These are phyloP conservation scores for Todiramphus saurophagus DNA, from an alignment of 2,113 vertebrate species.

Conservation along the genomic window DNA sequence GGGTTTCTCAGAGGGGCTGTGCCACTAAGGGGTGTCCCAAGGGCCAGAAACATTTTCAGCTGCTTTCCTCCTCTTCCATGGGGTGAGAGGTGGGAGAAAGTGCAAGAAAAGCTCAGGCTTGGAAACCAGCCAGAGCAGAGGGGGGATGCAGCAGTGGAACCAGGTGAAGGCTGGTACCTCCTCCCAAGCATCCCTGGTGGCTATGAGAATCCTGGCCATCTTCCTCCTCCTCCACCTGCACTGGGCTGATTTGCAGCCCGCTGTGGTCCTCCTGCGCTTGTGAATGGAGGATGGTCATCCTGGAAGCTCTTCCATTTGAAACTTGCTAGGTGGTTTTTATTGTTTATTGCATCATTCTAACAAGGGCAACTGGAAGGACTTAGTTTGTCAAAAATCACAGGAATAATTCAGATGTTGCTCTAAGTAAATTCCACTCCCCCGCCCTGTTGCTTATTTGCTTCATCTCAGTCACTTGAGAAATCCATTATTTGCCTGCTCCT, in stretches of 20 bases:
- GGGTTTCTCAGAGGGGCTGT: neutral
- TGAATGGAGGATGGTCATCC: neutral
- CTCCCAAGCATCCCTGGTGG: neutral
- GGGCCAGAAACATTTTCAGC: neutral
- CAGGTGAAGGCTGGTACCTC: neutral
- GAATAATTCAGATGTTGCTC: neutral
- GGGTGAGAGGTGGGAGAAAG: neutral
- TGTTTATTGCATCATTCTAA: neutral
- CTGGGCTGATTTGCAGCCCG: neutral
- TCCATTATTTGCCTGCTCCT: neutral
- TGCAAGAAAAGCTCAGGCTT: neutral
- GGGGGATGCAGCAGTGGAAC: neutral
- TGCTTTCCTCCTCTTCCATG: neutral
- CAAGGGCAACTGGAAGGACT: neutral
- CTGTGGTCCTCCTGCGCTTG: neutral
- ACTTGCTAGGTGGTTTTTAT: neutral
- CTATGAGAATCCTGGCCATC: neutral
- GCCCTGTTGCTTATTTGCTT: neutral
- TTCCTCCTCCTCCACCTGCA: neutral
- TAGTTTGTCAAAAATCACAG: neutral
- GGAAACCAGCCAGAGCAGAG: rapidly evolving
- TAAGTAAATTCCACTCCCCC: neutral
- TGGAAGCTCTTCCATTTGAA: neutral
- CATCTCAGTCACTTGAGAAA: constrained; percentile 1
- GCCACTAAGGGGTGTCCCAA: neutral